phyloP scores from a whole-genome alignment of 2,888 invertebrate genomes.

The Nymphalis urticae region DNA sequence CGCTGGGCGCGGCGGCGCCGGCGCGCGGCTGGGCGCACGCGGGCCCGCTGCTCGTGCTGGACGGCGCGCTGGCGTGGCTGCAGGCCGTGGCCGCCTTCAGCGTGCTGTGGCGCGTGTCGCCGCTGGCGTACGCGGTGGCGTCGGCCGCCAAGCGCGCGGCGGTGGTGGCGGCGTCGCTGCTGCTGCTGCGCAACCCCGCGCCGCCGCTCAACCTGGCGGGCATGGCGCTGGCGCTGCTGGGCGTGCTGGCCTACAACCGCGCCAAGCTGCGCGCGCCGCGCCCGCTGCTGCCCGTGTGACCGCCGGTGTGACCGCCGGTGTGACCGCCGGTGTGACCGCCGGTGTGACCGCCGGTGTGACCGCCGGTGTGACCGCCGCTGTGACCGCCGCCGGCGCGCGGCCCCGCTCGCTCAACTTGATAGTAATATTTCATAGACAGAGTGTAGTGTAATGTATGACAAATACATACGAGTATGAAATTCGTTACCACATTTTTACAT shows the following conservation, averaged over 20 bases:
- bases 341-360: too few relatives aligned
- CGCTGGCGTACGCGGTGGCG: constrained; percentile 96
- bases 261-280: constrained; percentile 51
- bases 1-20: constrained; percentile 47
- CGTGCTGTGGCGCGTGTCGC: constrained; percentile 94
- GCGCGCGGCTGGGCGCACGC: constrained; percentile 37
- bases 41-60: constrained; percentile 68
- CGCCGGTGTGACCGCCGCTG: too few relatives aligned
- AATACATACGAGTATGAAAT: too few relatives aligned
- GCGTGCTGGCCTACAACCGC: constrained; percentile 93
- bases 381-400: too few relatives aligned
- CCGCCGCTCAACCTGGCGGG: constrained; percentile 92
- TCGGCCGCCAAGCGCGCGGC: constrained; percentile 96
- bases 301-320: too few relatives aligned
- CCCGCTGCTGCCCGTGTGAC: constrained; percentile 50
- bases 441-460: too few relatives aligned
- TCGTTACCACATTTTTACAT: too few relatives aligned
- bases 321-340: too few relatives aligned
- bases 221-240: constrained; percentile 94
- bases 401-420: too few relatives aligned
- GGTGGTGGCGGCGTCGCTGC: constrained; percentile 93
- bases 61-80: constrained; percentile 95
- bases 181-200: constrained; percentile 95
- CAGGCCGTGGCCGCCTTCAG: constrained; percentile 98
- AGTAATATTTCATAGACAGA: too few relatives aligned